phyloP scores from a whole-genome alignment of 2,797 vertebrate species.

The Catostomus latipinnis region DNA sequence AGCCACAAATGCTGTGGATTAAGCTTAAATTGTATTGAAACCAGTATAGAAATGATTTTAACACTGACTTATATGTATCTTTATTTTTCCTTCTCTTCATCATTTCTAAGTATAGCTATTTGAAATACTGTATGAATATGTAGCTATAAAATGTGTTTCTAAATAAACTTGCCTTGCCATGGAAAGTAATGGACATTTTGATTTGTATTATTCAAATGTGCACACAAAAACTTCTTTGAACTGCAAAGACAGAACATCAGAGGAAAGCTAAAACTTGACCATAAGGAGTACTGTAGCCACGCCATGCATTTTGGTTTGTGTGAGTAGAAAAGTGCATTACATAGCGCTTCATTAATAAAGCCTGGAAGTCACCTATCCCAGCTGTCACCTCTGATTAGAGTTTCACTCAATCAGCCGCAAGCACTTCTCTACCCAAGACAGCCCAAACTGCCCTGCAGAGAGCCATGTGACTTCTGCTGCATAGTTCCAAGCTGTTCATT shows the following conservation, averaged over 20 bases:
- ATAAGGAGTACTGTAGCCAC: background rate
- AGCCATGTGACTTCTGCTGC: slow-evolving; percentile 33
- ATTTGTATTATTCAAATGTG: background rate
- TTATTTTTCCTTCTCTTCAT: no score
- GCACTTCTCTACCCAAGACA: slow-evolving; percentile 13
- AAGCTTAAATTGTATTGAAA: no score
- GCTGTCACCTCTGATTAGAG: slow-evolving; percentile 58
- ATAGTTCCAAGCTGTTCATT: slow-evolving; percentile 37
- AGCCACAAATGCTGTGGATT: no score
- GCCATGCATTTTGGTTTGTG: background rate
- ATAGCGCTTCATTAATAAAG: slow-evolving; percentile 43
- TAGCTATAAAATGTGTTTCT: no score
- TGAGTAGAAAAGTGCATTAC: slow-evolving; percentile 8
- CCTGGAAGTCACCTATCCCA: slow-evolving; percentile 56
- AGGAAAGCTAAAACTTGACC: background rate
- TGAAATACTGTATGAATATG: no score
- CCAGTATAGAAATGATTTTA: no score
- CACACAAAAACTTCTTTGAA: background rate
- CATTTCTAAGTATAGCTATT: no score
- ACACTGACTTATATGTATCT: no score
- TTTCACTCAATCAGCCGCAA: slow-evolving; percentile 56
- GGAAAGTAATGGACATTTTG: no score
- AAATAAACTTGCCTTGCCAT: no score
- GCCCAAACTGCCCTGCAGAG: slow-evolving; percentile 8
- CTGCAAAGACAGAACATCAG: background rate